phyloP scores from a whole-genome alignment of 2,113 vertebrate genomes.

The Notiomystis cincta region DNA sequence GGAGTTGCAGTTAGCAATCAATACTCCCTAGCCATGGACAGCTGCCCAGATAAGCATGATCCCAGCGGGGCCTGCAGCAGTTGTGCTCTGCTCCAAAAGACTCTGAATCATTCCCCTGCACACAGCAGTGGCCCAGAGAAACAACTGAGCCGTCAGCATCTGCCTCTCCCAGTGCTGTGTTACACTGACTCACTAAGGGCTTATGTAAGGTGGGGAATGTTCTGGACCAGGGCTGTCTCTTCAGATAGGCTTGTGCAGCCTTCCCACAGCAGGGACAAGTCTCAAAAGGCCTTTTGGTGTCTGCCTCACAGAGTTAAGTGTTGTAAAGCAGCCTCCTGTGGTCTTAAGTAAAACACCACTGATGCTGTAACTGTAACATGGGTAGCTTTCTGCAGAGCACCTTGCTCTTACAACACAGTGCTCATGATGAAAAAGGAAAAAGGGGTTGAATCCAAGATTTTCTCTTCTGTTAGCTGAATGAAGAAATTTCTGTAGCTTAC shows the following conservation, averaged over 20 bases:
- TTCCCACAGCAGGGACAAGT: background rate
- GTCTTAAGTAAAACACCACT: background rate
- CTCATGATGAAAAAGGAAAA: background rate
- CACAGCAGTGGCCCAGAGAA: background rate
- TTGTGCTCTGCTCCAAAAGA: background rate
- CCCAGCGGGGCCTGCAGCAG: background rate
- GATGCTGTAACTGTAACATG: background rate
- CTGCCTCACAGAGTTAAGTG: background rate
- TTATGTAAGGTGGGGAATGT: background rate
- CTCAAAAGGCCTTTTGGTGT: background rate
- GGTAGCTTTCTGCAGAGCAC: background rate
- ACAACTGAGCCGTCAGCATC: background rate
- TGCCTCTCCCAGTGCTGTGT: background rate
- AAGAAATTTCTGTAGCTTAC: background rate
- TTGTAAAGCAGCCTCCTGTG: background rate
- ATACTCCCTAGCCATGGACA: background rate
- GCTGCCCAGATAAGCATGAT: background rate
- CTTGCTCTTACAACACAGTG: background rate
- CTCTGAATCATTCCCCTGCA: background rate
- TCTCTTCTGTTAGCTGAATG: background rate
- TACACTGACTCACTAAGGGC: background rate
- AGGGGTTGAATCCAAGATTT: background rate
- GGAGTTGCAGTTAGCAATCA: background rate
- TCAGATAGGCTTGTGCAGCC: background rate
- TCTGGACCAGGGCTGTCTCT: background rate